These are phyloP conservation scores for Colostygia pectinataria DNA, from an alignment of 2,888 invertebrate species.

Conservation along the genomic window DNA sequence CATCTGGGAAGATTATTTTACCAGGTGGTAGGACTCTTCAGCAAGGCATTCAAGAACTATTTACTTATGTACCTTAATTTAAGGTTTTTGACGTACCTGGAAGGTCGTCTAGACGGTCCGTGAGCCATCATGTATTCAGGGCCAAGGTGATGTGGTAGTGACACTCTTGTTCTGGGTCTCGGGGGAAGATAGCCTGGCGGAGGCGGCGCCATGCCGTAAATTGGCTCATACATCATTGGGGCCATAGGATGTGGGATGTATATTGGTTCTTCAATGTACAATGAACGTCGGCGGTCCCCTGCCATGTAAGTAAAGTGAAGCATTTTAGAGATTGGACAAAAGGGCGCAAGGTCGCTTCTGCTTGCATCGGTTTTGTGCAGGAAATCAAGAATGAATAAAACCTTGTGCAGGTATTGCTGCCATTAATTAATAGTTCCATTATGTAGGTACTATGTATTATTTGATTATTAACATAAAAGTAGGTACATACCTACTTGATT, in stretches of 20 bases:
- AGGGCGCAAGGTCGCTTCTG: too few relatives aligned
- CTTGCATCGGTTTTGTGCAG: too few relatives aligned
- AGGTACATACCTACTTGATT: slow-evolving; percentile 3
- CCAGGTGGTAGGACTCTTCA: too few relatives aligned
- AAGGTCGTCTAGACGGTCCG: slow-evolving; percentile 63
- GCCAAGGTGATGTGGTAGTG: slow-evolving; percentile 62
- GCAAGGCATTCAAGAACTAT: not conserved
- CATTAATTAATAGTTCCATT: too few relatives aligned
- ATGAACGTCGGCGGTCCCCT: slow-evolving; percentile 70
- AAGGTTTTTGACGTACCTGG: slow-evolving; percentile 47
- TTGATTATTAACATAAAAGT: too few relatives aligned
- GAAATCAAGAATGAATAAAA: too few relatives aligned
- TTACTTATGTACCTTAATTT: too few relatives aligned
- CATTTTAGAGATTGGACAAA: too few relatives aligned
- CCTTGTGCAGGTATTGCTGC: not conserved
- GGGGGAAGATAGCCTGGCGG: slow-evolving; percentile 61
- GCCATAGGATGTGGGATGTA: slow-evolving; percentile 67
- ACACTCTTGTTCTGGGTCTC: slow-evolving; percentile 62
- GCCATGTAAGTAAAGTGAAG: slow-evolving; percentile 37
- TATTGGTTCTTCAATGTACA: slow-evolving; percentile 69
- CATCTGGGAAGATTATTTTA: too few relatives aligned
- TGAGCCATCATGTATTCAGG: slow-evolving; percentile 64
- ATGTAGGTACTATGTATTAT: too few relatives aligned
- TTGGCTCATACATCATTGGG: slow-evolving; percentile 68
- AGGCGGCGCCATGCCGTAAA: slow-evolving; percentile 61